Evolutionary conservation across 1,140 invertebrate species (phyloP), one percentile per base, ranked within the genome.

Genomic region (Nylanderia fulva): DNA sequence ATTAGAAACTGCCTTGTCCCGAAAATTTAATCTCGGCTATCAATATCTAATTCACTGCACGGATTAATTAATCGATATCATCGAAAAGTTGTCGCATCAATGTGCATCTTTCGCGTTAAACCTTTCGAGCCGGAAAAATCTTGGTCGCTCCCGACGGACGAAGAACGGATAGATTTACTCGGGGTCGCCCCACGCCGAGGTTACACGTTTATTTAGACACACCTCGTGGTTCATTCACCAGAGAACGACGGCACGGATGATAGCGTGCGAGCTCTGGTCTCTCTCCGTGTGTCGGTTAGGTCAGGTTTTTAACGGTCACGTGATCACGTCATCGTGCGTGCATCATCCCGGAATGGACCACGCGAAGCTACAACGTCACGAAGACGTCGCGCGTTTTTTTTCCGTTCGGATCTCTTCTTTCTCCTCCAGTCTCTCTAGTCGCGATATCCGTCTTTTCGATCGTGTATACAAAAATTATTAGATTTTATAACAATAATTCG

Each of bases 251-350:
- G 79, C 84, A 76, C 79, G 86, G 84, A 91, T 86, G 87, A 90
- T 91, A 88, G 90, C 90, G 90, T 91, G 90, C 77, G 18, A 63
- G 39, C 69, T 54, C 63, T 39, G 74, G 74, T 69, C 68, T 48
- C 68, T 69, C 68, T 48, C 68, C 9, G 72, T 24, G 39, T 82
- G 86, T 88, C 86, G 88, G 91, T 91, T 92, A 92, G 91, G 92
- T 93, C 92, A 93, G 91, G 91, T 92, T 93, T 93, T 91, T 92
- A 92, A 92, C 90, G 92, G 91, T 93, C 92, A 92, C 91, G 92
- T 93, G 92, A 90, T 92, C 92, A 90, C 92, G 92, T 93, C 91
- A 93, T 92, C 92, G 90, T 92, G 92, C 92, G 92, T 93, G 92
- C 88, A 86, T 82, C 86, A 84, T 76, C 60, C 71, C 80, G 89